Base-by-base conservation (phyloP, 2,888 invertebrate species). In the Drosophila multiciliata region DNA sequence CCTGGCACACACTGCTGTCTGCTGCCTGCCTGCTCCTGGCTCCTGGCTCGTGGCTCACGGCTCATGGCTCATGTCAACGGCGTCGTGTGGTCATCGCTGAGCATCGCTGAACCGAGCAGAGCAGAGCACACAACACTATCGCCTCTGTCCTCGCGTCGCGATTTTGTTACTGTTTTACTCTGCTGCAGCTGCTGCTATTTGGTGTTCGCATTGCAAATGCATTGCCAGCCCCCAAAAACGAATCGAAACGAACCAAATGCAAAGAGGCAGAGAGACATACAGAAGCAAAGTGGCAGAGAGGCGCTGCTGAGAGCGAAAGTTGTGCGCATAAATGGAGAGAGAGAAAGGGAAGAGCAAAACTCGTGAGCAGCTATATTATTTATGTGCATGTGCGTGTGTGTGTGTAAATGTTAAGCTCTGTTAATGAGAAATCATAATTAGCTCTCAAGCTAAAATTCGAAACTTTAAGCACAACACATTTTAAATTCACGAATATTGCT, bases 1-100 rank as follows among this genome's bases (percentile, higher is more conserved):
- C 83, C 84, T 84, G 81, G 83, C 83, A 68, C 75, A 89, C 87
- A 73, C 87, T 84, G 63, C 80, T 81, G 77, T 69, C 68, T 70
- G 67, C 60, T 67, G 65, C 32, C 40, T 61, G 42, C 58, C 26
- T 59, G 49, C 50, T 54, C 65, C 52, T 66, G 17, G 12, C 53
- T 67, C n/a, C 45, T 68, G 54, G 36, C 52, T 52, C 32, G 20
- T 33, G 38, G 36, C 36, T 49, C 67, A 42, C 42, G 23, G 17
- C 60, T 49, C 67, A 42, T 52, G 23, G 17, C 60, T 70, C 26
- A 57, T 70, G 53, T 75, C 74, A 42, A 42, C 60, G 48, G 52
- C 38, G 26, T 53, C 60, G 57, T 54, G 58, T 64, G 40, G 36
- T 48, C 45, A 36, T 58, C 73, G 53, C 54, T 66, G 50, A 54